phyloP scores from a whole-genome alignment of 2,888 invertebrate species.

The Ypsolopha scabrella region DNA sequence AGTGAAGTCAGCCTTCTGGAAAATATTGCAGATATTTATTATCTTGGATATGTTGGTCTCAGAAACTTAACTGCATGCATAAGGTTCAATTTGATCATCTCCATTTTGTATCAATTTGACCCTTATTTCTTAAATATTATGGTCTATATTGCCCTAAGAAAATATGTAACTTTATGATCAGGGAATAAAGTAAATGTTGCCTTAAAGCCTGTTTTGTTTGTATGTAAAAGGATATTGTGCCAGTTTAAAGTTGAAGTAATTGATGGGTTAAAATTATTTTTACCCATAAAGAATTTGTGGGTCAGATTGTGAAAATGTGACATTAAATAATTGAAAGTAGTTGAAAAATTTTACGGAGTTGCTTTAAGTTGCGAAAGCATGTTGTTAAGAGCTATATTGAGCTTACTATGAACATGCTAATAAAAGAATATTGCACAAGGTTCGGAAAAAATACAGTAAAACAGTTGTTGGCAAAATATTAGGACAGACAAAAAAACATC shows the following conservation, averaged over 20 bases:
- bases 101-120: no score
- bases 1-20: no score
- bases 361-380: neutral
- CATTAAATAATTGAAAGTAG: neutral
- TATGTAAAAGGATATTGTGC: conserved; percentile 1
- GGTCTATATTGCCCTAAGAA: no score
- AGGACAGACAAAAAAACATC: neutral
- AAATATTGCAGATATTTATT: no score
- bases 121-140: no score
- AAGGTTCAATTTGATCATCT: no score
- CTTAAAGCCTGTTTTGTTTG: neutral
- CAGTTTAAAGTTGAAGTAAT: neutral
- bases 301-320: neutral
- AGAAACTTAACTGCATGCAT: no score
- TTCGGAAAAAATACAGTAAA: neutral
- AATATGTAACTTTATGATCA: neutral
- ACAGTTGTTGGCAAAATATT: neutral
- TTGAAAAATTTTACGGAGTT: neutral
- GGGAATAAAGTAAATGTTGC: neutral
- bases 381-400: neutral
- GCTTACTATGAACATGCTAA: neutral
- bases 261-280: neutral
- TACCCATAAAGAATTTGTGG: neutral
- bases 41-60: no score
- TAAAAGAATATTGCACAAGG: neutral